Conservation (phyloP, 2,113 vertebrate species). For the Sander lucioperca region DNA sequence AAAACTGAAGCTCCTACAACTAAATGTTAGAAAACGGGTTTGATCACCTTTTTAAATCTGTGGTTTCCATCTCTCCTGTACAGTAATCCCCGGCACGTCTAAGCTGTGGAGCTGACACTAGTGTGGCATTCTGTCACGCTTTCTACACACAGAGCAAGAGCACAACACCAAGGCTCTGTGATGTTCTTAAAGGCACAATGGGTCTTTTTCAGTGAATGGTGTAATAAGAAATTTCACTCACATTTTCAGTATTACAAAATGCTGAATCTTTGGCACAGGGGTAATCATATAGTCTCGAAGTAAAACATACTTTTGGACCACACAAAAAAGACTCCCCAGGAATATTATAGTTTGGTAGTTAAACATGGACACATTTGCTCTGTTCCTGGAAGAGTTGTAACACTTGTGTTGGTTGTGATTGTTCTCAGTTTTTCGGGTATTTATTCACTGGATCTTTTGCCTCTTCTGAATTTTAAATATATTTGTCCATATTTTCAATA, state of each 20-base stretch:
- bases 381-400: slow-evolving; percentile 6
- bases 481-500: not conserved
- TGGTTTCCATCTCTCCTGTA: not conserved
- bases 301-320: not conserved
- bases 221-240: slow-evolving; percentile 5
- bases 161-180: slow-evolving; percentile 11
- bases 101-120: slow-evolving; percentile 13
- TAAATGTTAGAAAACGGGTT: not conserved
- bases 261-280: not conserved
- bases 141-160: slow-evolving; percentile 4
- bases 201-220: not conserved
- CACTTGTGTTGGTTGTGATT: not conserved
- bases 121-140: slow-evolving; percentile 19
- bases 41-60: not conserved
- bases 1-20: not conserved
- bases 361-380: slow-evolving; percentile 18
- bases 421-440: not conserved
- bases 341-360: not conserved
- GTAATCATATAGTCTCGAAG: not conserved
- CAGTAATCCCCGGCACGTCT: not conserved
- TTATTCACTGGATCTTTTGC: not conserved
- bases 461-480: not conserved
- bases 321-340: not conserved
- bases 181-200: slow-evolving; percentile 49
- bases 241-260: not conserved